Evolutionary conservation across 2,113 vertebrate genomes (phyloP).

Genomic region (Pica pica): DNA sequence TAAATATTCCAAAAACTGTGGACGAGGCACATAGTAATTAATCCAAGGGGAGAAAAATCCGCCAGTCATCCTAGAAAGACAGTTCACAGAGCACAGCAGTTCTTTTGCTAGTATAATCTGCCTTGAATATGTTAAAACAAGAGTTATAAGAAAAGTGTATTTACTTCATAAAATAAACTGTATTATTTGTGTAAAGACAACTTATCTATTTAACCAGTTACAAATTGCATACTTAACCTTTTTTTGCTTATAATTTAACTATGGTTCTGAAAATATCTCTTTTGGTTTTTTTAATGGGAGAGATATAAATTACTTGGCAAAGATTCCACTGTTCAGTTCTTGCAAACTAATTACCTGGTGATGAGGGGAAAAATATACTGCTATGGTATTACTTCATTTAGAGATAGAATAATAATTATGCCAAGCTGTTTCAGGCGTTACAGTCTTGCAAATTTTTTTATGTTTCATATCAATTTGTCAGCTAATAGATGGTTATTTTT

Average conservation of each 20-base stretch:
- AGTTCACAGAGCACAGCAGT: not conserved
- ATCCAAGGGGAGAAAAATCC: not conserved
- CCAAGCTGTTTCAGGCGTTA: not conserved
- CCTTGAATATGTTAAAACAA: not conserved
- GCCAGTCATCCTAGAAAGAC: not conserved
- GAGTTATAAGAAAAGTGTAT: not conserved
- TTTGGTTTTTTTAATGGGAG: not conserved
- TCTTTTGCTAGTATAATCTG: not conserved
- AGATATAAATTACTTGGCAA: not conserved
- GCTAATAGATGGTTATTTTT: not conserved
- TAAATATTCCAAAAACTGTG: not conserved
- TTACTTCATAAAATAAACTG: not conserved
- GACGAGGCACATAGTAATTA: not conserved
- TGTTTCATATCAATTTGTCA: not conserved
- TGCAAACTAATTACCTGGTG: not conserved
- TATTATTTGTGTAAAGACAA: not conserved
- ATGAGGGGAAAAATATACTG: not conserved
- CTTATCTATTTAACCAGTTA: not conserved
- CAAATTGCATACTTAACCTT: not conserved
- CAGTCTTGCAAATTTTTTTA: not conserved
- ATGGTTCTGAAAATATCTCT: not conserved
- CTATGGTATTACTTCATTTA: not conserved
- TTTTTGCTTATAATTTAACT: not conserved
- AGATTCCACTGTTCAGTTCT: not conserved
- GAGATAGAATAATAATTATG: not conserved